Conservation (phyloP, 1,140 invertebrate genomes). For the Zaprionus ornatus region DNA sequence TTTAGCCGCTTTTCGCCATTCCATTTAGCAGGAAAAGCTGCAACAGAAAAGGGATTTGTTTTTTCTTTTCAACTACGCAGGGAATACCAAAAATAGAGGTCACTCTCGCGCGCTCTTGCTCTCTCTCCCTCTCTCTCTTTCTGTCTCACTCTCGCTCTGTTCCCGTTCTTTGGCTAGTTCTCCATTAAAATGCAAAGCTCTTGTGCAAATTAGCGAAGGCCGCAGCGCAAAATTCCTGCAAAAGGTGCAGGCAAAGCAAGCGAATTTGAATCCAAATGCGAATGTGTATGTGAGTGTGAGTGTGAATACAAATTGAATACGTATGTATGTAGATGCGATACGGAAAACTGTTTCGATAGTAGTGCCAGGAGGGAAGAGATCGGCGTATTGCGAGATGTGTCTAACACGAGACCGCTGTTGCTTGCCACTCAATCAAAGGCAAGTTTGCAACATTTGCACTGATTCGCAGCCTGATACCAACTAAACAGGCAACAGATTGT, state of each 20-base stretch:
- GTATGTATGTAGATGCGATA: constrained; percentile 14
- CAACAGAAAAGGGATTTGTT: constrained; percentile 26
- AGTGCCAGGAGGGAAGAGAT: not conserved
- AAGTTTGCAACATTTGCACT: constrained; percentile 32
- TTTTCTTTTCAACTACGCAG: constrained; percentile 9
- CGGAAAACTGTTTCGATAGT: constrained; percentile 9
- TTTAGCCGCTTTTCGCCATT: constrained; percentile 14
- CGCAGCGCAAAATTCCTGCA: not conserved
- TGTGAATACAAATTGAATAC: constrained; percentile 9
- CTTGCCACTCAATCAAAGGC: constrained; percentile 45
- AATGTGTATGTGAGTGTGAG: not conserved
- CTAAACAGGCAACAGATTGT: not conserved
- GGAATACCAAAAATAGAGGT: constrained; percentile 15
- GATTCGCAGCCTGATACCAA: not conserved
- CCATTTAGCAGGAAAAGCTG: constrained; percentile 26
- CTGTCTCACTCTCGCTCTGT: not conserved
- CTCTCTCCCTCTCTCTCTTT: not conserved
- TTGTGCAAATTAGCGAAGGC: constrained; percentile 55
- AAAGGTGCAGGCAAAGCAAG: constrained; percentile 1
- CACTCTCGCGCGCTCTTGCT: not conserved
- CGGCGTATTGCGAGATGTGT: too few species aligned
- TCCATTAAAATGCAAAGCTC: constrained; percentile 60
- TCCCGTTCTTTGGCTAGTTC: constrained; percentile 2
- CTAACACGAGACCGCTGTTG: constrained; percentile 34
- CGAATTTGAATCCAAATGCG: not conserved